These are phyloP conservation scores for Enteromius argenteus DNA, from an alignment of 2,797 vertebrate species.

Conservation along the genomic window DNA sequence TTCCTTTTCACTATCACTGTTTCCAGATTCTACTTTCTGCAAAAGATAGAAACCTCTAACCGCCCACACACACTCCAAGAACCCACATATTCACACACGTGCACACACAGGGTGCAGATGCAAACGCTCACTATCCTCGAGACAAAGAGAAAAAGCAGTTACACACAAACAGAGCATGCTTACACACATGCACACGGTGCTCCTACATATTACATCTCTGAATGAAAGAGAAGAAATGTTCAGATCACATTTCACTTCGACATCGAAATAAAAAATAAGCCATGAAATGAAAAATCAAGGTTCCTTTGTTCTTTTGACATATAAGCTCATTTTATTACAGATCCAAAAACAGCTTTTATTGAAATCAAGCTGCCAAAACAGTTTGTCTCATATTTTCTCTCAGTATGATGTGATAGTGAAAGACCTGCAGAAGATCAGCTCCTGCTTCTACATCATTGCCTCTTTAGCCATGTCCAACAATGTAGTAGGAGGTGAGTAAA, in stretches of 20 bases:
- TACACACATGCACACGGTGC: not conserved
- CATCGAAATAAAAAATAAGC: not conserved
- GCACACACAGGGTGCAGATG: constrained; percentile 9
- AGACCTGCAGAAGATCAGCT: not conserved
- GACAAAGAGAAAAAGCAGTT: constrained; percentile 25
- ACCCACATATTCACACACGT: constrained; percentile 25
- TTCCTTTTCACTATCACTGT: constrained; percentile 10
- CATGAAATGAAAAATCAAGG: not conserved
- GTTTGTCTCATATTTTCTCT: not conserved
- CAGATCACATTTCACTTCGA: not conserved
- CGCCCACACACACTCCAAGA: constrained; percentile 48
- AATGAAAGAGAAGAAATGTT: not conserved
- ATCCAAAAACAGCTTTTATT: not conserved
- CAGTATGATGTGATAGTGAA: not conserved
- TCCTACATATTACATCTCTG: not conserved
- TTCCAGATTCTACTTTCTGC: constrained; percentile 37
- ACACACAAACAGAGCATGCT: not conserved
- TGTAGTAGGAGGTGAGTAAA: not conserved
- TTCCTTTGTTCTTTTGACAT: not conserved
- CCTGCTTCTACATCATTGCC: not conserved
- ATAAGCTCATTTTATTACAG: not conserved
- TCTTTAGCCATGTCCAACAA: not conserved
- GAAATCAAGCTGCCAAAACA: not conserved
- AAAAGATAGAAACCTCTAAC: constrained; percentile 39
- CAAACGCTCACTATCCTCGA: constrained; percentile 9